Evolutionary conservation across 2,113 vertebrate species (phyloP).

Genomic region (Grallaria varia): DNA sequence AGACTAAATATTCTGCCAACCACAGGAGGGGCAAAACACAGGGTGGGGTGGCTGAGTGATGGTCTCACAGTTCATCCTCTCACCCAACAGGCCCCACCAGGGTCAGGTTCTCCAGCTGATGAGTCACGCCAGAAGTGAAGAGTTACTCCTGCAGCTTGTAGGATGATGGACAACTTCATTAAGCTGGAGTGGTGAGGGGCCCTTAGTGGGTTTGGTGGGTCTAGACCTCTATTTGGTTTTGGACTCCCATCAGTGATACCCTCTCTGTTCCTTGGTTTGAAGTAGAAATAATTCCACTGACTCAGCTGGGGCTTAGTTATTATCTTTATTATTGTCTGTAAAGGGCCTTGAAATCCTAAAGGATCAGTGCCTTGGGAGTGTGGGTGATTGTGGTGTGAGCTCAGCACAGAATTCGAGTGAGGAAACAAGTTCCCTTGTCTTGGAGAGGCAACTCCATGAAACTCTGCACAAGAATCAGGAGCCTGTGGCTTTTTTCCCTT

Average conservation of each 20-base stretch:
- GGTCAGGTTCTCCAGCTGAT: not conserved
- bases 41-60: rapidly evolving
- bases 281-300: not conserved
- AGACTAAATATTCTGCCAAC: not conserved
- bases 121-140: not conserved
- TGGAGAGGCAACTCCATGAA: not conserved
- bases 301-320: not conserved
- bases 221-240: not conserved
- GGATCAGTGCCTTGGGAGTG: not conserved
- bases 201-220: not conserved
- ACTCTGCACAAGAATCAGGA: not conserved
- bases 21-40: not conserved
- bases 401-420: not conserved
- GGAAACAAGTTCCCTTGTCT: not conserved
- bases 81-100: not conserved
- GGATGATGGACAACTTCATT: not conserved
- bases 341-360: not conserved
- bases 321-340: not conserved
- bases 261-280: not conserved
- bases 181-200: not conserved
- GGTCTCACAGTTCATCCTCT: not conserved
- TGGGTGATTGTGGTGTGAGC: not conserved
- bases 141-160: not conserved
- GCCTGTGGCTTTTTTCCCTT: not conserved
- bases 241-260: not conserved